Conservation (phyloP, 2,888 invertebrate species). For the Blomia tropicalis region DNA sequence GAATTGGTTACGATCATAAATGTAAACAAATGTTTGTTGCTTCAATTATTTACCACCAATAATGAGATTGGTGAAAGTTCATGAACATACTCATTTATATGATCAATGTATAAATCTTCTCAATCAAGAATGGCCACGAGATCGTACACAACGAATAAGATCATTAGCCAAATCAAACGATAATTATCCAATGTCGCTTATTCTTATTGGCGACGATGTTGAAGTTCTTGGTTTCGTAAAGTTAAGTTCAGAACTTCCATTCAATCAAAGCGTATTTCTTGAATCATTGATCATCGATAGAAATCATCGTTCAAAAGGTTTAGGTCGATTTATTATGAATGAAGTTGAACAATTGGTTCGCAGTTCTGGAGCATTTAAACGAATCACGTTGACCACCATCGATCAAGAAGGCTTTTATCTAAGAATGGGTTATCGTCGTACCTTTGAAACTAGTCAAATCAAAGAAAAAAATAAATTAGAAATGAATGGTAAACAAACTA, state of each 20-base stretch:
- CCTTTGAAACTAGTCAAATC: no score
- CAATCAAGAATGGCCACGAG: constrained; percentile 24
- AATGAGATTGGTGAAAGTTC: constrained; percentile 20
- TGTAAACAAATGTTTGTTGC: no score
- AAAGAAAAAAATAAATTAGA: no score
- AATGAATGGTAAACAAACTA: no score
- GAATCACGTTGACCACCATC: constrained; percentile 14
- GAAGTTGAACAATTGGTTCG: constrained; percentile 14
- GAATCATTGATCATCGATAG: constrained; percentile 21
- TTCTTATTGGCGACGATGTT: background rate
- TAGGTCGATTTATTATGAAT: constrained; percentile 21
- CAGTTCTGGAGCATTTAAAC: background rate
- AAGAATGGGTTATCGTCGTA: constrained; percentile 12
- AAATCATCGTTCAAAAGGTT: constrained; percentile 14
- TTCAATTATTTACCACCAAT: no score
- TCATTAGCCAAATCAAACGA: constrained; percentile 17
- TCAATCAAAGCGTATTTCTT: constrained; percentile 19
- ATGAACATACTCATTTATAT: background rate
- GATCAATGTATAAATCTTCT: constrained; percentile 13
- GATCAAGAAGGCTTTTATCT: constrained; percentile 21
- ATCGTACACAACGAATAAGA: constrained; percentile 3
- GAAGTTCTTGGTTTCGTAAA: constrained; percentile 21
- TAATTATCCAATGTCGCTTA: constrained; percentile 16
- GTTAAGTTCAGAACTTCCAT: constrained; percentile 6
- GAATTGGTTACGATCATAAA: no score